These are phyloP conservation scores for Perdita meconis DNA, from an alignment of 2,888 invertebrate species.

Conservation along the genomic window DNA sequence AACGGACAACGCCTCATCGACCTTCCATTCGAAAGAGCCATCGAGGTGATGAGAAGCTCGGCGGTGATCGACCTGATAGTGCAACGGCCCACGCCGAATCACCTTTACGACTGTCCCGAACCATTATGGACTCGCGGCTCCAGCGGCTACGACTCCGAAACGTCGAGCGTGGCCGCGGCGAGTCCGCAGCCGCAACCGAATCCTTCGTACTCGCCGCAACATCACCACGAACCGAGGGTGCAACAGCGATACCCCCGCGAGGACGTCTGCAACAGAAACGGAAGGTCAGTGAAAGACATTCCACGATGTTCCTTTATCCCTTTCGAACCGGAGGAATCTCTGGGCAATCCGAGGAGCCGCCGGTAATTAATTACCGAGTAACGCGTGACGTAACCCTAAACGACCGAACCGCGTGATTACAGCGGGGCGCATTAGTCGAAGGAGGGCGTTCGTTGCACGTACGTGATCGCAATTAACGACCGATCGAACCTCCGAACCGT, in stretches of 20 bases:
- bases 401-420: neutral
- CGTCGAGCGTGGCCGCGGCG: slow-evolving; percentile 76
- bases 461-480: slow-evolving; percentile 23
- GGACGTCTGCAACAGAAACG: slow-evolving; percentile 73
- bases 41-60: slow-evolving; percentile 81
- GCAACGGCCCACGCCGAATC: slow-evolving; percentile 84
- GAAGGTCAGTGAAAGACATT: slow-evolving; percentile 67
- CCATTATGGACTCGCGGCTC: slow-evolving; percentile 80
- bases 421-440: too few relatives aligned
- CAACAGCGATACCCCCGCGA: slow-evolving; percentile 72
- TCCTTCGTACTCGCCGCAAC: slow-evolving; percentile 75
- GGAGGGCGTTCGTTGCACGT: neutral
- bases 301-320: neutral
- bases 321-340: too few relatives aligned
- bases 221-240: slow-evolving; percentile 63
- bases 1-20: slow-evolving; percentile 87
- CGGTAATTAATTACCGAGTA: neutral
- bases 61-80: slow-evolving; percentile 84
- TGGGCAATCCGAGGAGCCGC: too few relatives aligned
- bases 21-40: slow-evolving; percentile 81
- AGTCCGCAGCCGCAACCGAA: slow-evolving; percentile 75
- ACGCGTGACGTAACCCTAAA: slow-evolving; percentile 2
- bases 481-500: neutral
- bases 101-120: slow-evolving; percentile 81
- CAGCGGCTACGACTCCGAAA: slow-evolving; percentile 81